Base-by-base conservation (phyloP, 2,888 invertebrate species). In the Carpatolechia fugitivella region DNA sequence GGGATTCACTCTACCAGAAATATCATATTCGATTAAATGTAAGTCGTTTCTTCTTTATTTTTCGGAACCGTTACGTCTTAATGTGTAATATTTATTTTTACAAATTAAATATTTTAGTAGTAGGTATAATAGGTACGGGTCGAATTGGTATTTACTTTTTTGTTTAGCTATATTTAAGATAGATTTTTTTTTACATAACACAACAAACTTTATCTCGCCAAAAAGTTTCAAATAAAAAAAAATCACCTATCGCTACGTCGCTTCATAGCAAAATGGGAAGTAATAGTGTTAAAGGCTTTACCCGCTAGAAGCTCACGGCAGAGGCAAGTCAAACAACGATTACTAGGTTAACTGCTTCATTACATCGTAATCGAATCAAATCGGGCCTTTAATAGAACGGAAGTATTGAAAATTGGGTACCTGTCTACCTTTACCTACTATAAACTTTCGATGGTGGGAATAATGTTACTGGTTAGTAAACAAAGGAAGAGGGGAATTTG, bases 11-110 rank as follows among this genome's bases (percentile, higher is more conserved):
- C 49, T 60, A 50, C 50, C 41, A 53, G 55, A 55, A 35, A 55
- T 58, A 54, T 58, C 53, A 60, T 53, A 62, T 61, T 63, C 57
- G 60, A 63, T 60, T 48, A 62, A 64, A 64, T 57, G 47, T n/a
- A 24, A 24, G 24, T 24, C 24, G 3, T 24, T 24, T 24, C 6
- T 24, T 33, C 33, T 33, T 33, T 8, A 11, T 33, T 33, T 33
- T 33, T 1, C 8, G 33, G 11, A 33, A 10, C 24, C 24, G 24
- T 24, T 3, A 4, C 3, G 6, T 24, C 24, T 4, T 24, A 24
- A 3, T 24, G 6, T 3, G 24, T 24, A 24, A 6, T 3, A 4
- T 4, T 4, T 6, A 24, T 24, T 6, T 24, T 3, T 24, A 24
- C 3, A 24, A 4, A 24, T 24, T 24, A 24, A 6, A 24, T 24